A percentile compares a stretch with the other conserved stretches of the same genome.
phyloP scores from a whole-genome alignment of 2,113 vertebrate genomes.

The Corythornis madagascariensis region DNA sequence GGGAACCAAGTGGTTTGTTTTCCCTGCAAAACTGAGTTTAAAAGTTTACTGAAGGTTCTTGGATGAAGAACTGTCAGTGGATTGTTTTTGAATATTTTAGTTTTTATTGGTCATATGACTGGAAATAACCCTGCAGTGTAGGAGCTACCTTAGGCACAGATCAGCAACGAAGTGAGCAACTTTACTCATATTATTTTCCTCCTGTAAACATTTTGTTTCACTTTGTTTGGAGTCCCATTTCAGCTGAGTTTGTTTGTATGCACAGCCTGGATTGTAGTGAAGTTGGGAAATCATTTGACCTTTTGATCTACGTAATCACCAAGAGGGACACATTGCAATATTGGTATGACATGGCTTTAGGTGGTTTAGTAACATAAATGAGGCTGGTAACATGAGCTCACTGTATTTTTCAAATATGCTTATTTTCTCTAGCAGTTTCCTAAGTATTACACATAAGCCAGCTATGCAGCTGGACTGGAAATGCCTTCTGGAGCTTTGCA shows the following conservation, averaged over 20 bases:
- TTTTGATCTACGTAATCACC: neutral
- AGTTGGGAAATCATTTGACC: conserved; percentile 16
- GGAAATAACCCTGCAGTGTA: neutral
- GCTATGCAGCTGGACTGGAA: conserved; percentile 37
- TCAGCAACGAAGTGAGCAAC: neutral
- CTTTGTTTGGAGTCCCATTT: neutral
- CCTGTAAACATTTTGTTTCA: neutral
- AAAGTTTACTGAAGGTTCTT: neutral
- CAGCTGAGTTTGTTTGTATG: neutral
- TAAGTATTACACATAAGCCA: neutral
- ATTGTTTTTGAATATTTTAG: neutral
- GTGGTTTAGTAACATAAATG: neutral
- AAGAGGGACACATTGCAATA: neutral
- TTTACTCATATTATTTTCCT: neutral
- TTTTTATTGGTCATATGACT: neutral
- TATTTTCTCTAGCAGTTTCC: conserved; percentile 35
- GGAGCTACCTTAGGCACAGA: neutral
- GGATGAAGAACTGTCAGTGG: neutral
- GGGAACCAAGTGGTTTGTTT: accelerated
- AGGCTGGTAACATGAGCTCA: conserved; percentile 30
- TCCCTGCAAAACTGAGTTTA: neutral
- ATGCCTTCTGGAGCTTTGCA: conserved; percentile 25
- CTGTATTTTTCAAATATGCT: neutral
- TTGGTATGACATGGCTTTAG: conserved; percentile 5
- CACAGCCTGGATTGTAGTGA: neutral